A percentile compares a stretch with the other conserved stretches of the same genome.
phyloP scores from a whole-genome alignment of 2,113 vertebrate genomes.

The Laticauda laticaudata region DNA sequence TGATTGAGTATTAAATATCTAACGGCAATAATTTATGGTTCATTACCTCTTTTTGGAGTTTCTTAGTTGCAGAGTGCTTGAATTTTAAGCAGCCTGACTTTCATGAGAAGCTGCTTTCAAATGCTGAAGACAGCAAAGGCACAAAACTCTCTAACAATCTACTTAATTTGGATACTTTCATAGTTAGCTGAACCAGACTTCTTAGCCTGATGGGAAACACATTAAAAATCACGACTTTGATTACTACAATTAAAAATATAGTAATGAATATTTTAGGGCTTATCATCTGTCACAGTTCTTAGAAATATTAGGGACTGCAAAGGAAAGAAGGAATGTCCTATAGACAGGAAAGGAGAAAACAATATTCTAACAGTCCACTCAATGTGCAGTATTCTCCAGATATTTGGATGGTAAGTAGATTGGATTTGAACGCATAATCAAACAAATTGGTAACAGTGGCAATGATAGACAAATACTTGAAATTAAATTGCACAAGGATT shows the following conservation, averaged over 20 bases:
- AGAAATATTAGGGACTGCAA: neutral
- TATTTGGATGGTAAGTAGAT: neutral
- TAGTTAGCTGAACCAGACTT: constrained; percentile 47
- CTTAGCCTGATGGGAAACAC: constrained; percentile 17
- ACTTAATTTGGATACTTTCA: constrained; percentile 56
- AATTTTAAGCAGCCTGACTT: constrained; percentile 77
- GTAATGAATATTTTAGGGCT: neutral
- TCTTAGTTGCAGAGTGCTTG: constrained; percentile 75
- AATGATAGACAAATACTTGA: neutral
- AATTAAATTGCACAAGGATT: neutral
- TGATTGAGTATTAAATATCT: constrained; percentile 89
- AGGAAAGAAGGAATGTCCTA: neutral
- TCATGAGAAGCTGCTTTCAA: constrained; percentile 63
- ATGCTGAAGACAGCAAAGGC: constrained; percentile 58
- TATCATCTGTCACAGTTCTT: constrained; percentile 24
- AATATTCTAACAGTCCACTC: neutral
- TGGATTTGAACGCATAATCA: neutral
- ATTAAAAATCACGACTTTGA: constrained; percentile 35
- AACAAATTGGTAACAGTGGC: neutral
- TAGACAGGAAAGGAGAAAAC: neutral
- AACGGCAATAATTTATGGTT: constrained; percentile 84
- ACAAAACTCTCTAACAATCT: constrained; percentile 41
- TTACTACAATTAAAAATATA: constrained; percentile 40
- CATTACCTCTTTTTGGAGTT: constrained; percentile 83
- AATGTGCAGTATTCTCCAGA: neutral